These are phyloP conservation scores for Cheilosia vernalis DNA, from an alignment of 2,888 invertebrate genomes.

Conservation along the genomic window DNA sequence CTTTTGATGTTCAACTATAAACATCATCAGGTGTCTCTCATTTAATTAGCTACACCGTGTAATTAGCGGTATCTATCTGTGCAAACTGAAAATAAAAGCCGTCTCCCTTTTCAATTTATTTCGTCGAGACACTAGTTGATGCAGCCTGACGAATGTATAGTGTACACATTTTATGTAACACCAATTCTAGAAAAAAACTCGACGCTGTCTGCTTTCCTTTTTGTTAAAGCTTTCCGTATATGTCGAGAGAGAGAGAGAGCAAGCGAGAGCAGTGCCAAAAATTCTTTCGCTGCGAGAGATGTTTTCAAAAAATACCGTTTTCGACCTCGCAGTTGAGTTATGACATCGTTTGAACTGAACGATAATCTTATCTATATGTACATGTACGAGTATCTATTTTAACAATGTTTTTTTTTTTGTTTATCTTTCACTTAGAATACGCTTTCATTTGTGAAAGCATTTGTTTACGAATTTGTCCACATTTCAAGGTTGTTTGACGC, in stretches of 20 bases:
- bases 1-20: neutral
- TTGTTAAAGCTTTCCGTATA: constrained; percentile 1
- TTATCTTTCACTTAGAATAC: constrained; percentile 6
- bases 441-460: neutral
- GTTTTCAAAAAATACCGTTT: constrained; percentile 25
- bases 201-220: constrained; percentile 23
- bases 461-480: constrained; percentile 1
- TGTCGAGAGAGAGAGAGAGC: constrained; percentile 11
- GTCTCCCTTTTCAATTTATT: neutral
- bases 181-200: neutral
- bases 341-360: constrained; percentile 4
- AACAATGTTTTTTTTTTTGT: neutral
- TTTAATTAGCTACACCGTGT: constrained; percentile 1
- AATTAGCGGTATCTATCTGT: neutral
- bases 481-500: constrained; percentile 9
- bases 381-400: neutral
- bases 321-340: constrained; percentile 33
- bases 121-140: constrained; percentile 10
- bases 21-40: constrained; percentile 15
- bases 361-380: neutral
- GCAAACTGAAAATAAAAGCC: neutral
- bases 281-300: constrained; percentile 1
- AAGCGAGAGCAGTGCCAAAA: constrained; percentile 1
- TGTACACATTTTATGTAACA: neutral
- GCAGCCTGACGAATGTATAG: neutral